Evolutionary conservation across 2,113 vertebrate species (phyloP).

Genomic region (Oryzias celebensis): DNA sequence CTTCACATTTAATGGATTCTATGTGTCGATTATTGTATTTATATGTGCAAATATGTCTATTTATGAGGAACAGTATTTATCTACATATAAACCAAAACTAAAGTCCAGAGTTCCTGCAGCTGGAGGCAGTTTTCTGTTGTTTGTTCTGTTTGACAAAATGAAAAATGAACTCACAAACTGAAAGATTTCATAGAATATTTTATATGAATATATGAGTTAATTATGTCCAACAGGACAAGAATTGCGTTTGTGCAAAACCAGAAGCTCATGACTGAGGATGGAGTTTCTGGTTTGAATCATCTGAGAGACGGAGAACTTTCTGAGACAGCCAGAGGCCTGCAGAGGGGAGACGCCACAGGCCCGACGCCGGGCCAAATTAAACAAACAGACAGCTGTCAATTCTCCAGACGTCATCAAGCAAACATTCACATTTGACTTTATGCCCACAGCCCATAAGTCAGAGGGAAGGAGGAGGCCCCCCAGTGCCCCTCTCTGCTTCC

Average conservation of each 20-base stretch:
- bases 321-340: slow-evolving; percentile 26
- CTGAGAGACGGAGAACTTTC: slow-evolving; percentile 19
- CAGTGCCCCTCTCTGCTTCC: slow-evolving; percentile 2
- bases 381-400: slow-evolving; percentile 52
- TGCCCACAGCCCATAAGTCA: slow-evolving; percentile 24
- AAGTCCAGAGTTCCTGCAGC: no score
- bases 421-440: slow-evolving; percentile 48
- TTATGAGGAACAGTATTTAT: no score
- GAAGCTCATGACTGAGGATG: slow-evolving; percentile 23
- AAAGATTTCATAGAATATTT: no score
- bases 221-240: background rate
- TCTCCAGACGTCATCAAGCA: slow-evolving; percentile 36
- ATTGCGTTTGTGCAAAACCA: slow-evolving; percentile 4
- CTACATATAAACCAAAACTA: no score
- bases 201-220: no score
- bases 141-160: no score
- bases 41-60: no score
- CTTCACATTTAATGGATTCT: no score
- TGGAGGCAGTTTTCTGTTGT: no score
- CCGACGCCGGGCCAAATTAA: slow-evolving; percentile 58
- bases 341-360: slow-evolving; percentile 23
- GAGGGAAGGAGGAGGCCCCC: background rate
- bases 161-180: no score
- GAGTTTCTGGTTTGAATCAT: slow-evolving; percentile 42
- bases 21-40: no score